Evolutionary conservation across 2,797 vertebrate genomes (phyloP).

Genomic region (Sciaenops ocellatus): DNA sequence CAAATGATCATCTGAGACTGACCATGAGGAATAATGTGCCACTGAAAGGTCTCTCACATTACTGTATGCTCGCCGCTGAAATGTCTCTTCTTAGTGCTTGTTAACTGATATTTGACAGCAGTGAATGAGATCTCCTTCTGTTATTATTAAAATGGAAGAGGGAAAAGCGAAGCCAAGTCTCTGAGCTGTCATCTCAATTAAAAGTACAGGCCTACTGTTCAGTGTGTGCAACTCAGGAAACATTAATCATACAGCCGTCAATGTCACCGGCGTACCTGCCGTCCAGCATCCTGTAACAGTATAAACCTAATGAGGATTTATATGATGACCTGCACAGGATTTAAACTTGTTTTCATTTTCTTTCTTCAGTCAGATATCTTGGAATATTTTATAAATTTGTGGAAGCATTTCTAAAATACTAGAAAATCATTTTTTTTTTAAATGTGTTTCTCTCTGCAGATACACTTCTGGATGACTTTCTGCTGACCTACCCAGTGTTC

Average conservation of each 20-base stretch:
- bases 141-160: constrained; percentile 34
- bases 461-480: constrained; percentile 95
- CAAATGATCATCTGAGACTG: constrained; percentile 34
- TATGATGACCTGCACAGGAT: not conserved
- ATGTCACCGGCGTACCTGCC: constrained; percentile 30
- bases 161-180: constrained; percentile 11
- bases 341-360: constrained; percentile 1
- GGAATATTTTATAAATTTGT: not conserved
- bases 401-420: too few relatives aligned
- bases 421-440: not conserved
- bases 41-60: constrained; percentile 35
- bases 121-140: constrained; percentile 28
- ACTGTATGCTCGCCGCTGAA: constrained; percentile 26
- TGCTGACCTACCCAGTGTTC: constrained; percentile 97
- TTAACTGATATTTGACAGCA: constrained; percentile 41
- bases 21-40: constrained; percentile 36
- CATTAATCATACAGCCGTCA: constrained; percentile 57
- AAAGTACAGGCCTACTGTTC: constrained; percentile 18
- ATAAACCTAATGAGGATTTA: constrained; percentile 33
- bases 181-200: constrained; percentile 24
- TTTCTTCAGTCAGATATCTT: not conserved
- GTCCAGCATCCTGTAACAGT: constrained; percentile 26
- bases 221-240: constrained; percentile 28
- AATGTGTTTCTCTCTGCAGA: constrained; percentile 83
- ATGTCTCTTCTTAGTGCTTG: constrained; percentile 28